phyloP scores from a whole-genome alignment of 2,113 vertebrate genomes.

The Pollachius pollachius region DNA sequence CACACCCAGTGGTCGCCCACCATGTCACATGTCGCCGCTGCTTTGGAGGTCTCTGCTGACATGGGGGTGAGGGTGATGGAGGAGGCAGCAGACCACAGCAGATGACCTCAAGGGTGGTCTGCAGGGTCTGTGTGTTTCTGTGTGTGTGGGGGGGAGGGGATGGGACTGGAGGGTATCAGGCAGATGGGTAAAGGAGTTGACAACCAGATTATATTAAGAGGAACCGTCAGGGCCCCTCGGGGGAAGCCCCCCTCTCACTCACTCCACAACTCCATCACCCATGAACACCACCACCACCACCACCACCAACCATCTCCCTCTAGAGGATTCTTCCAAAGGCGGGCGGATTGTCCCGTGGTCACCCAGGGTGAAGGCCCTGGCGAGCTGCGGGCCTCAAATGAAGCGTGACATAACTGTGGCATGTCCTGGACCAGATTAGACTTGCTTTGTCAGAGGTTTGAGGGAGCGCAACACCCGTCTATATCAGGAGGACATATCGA shows the following conservation, averaged over 20 bases:
- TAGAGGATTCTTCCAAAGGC: conserved; percentile 6
- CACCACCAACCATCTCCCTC: conserved; percentile 4
- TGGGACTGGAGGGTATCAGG: conserved; percentile 30
- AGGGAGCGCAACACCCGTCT: conserved; percentile 31
- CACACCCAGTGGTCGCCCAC: too few species aligned
- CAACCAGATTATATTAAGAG: conserved; percentile 52
- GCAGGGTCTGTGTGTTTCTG: too few species aligned
- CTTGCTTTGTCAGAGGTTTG: conserved; percentile 64
- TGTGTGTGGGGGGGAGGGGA: conserved; percentile 7
- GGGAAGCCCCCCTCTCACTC: conserved; percentile 57
- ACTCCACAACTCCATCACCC: conserved; percentile 49
- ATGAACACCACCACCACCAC: conserved; percentile 13
- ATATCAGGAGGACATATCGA: conserved; percentile 39
- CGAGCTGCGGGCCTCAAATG: conserved; percentile 51
- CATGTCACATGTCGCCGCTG: conserved; percentile 24
- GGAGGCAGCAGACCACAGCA: conserved; percentile 6
- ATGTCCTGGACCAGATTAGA: conserved; percentile 63
- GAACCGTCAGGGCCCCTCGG: conserved; percentile 43
- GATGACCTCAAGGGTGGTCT: too few species aligned
- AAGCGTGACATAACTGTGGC: conserved; percentile 54
- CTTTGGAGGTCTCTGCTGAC: conserved; percentile 50
- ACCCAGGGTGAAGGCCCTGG: too few species aligned
- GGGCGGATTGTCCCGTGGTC: conserved; percentile 34
- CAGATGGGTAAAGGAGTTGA: conserved; percentile 49
- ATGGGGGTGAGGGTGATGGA: conserved; percentile 33